Evolutionary conservation across 2,113 vertebrate genomes (phyloP), one percentile per base, ranked within the genome.

Genomic region (Noturus placidus): DNA sequence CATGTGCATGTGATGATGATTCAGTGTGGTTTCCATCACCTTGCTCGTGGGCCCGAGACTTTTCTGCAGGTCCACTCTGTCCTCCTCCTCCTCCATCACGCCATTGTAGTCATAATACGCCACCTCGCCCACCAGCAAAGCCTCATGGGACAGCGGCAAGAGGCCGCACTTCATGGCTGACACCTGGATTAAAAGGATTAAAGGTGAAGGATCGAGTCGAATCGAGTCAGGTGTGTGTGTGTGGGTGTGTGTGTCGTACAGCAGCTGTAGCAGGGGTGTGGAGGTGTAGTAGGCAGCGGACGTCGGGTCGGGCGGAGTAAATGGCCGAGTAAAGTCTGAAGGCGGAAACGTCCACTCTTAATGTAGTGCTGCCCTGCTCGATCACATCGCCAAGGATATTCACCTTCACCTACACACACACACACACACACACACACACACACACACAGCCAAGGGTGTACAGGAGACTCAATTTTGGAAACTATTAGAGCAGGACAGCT

Each of bases 161-260:
- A 99, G 93, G 72, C 98, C 98, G 0, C 96, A 96, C 91, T 97
- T 99, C 97, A 99, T 99, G 59, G 97, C 96, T 0, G 98, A 99
- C 65, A 99, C 97, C 98, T 99, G 88, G 0, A 84, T 65, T 86
- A 84, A 91, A 63, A 0, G 1, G 15, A 57, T 14, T 50, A 50
- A 46, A 50, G 72, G 3, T 76, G 19, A 46, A 74, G 35, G 33
- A 38, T 72, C 33, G 8, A 70, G 33, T 38, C 17, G 5, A 38
- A 15, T 69, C 30, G 7, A 38, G 2, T 1, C 54, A 56, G 15
- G 14, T 20, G 56, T 77, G 30, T 85, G 52, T 80, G 8, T 79
- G 85, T 78, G 35, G 22, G 67, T 33, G 3, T n/a, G 13, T 63
- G 52, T 78, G 86, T 96, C 97, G 92, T 92, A 99, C 98, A 22